These are phyloP conservation scores for Cliona cf. orientalis DNA, from an alignment of 37 sponge, comb jelly and placozoan genomes.

Conservation along the genomic window DNA sequence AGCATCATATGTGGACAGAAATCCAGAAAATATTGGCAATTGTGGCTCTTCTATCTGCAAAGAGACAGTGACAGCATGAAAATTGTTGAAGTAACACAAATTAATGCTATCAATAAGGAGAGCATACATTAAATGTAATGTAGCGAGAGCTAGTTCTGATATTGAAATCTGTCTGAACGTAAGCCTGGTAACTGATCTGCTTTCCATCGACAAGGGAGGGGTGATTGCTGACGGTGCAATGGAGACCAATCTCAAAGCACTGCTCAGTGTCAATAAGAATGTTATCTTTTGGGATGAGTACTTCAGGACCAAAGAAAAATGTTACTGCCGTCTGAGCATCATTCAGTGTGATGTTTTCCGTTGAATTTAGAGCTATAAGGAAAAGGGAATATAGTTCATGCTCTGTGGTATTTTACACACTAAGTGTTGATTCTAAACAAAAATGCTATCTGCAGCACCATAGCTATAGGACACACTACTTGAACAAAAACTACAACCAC, in stretches of 20 bases:
- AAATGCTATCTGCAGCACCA: too few species aligned
- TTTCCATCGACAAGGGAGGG: constrained; percentile 1
- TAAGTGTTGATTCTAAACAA: too few species aligned
- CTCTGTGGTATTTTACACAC: not conserved
- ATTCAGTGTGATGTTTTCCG: not conserved
- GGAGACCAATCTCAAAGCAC: constrained; percentile 10
- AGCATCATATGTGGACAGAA: not conserved
- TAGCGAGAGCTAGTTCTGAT: not conserved
- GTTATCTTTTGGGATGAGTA: not conserved
- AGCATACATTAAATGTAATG: not conserved
- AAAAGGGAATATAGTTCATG: not conserved
- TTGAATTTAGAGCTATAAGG: not conserved
- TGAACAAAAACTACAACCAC: too few species aligned
- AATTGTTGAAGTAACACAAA: not conserved
- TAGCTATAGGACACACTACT: too few species aligned
- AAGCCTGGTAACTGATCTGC: not conserved
- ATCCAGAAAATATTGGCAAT: not conserved
- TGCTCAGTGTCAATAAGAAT: not conserved
- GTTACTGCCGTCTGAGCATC: too few species aligned
- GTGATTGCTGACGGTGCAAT: not conserved
- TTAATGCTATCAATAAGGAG: not conserved
- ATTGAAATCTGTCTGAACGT: not conserved
- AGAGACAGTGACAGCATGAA: not conserved
- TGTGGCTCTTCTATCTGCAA: not conserved
- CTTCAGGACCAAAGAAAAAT: not conserved